Conservation (phyloP, 1,140 invertebrate species). For the Microplitis mediator region DNA sequence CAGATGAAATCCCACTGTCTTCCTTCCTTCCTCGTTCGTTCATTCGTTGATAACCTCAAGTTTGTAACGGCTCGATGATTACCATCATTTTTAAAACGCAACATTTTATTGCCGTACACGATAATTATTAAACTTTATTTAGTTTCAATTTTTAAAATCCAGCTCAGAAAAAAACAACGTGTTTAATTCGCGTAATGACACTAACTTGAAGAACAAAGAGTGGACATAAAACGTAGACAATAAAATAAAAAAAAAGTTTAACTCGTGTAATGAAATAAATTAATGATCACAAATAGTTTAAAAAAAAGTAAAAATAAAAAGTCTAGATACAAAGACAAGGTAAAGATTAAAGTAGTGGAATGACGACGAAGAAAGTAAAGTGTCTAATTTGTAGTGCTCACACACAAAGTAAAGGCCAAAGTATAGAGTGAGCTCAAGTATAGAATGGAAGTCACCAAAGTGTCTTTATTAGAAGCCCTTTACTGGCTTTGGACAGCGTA, state of each 20-base stretch:
- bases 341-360: neutral
- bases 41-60: neutral
- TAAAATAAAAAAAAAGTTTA: neutral
- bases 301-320: neutral
- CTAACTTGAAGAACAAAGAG: too few species aligned
- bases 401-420: neutral
- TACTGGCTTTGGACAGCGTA: neutral
- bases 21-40: neutral
- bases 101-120: neutral
- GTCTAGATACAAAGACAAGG: neutral
- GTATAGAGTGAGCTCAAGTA: neutral
- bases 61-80: neutral
- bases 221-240: too few species aligned
- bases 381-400: constrained; percentile 9
- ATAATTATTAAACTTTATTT: too few species aligned
- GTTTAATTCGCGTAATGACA: too few species aligned
- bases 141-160: too few species aligned
- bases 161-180: neutral
- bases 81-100: too few species aligned
- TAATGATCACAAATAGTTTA: too few species aligned
- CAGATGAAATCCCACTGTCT: neutral
- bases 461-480: constrained; percentile 12
- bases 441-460: constrained; percentile 3
- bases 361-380: neutral
- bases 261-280: too few species aligned